Base-by-base conservation (phyloP, 2,888 invertebrate species). In the Cantharis rufa region DNA sequence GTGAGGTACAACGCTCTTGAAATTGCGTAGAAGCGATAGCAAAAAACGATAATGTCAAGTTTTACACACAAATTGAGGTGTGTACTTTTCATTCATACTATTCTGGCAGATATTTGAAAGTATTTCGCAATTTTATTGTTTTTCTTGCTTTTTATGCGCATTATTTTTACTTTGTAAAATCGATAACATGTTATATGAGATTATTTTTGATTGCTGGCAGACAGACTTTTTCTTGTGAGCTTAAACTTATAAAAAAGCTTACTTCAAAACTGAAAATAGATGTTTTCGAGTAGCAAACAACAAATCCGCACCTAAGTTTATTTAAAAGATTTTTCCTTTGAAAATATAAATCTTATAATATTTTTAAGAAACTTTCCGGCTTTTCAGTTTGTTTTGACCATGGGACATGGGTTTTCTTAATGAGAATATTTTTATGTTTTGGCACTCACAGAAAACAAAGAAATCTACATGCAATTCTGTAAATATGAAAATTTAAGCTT, bases 11-110 rank as follows among this genome's bases (percentile, higher is more conserved):
- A 63, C 63, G 62, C 69, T 27, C 62, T 48, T 70, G 21, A 71
- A 71, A 71, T 76, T 72, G 69, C 63, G 32, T 70, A 66, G 70
- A 76, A 76, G 71, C 64, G 69, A 77, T 70, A 68, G 70, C 62
- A 77, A 77, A 74, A 71, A 62, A 71, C 63, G 78, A 74, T 72
- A 74, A 74, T 78, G 78, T 78, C 75, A 78, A 78, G 78, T 75
- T 78, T 48, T 78, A 78, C 78, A 74, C 78, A 78, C 63, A 78
- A 68, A 66, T 21, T 21, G 64, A 66, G 28, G 70, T 61, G 75
- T 75, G 75, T 78, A 74, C 24, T 15, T 75, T 74, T 78, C 74
- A 78, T 75, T 75, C 75, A 72, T 72, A 66, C 24, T 24, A 69
- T 78, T 69, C 69, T 71, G 70, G 69, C 69, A 11, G 10, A 28